These are phyloP conservation scores for Chelonus insularis DNA, from an alignment of 1,140 invertebrate species.

Conservation along the genomic window DNA sequence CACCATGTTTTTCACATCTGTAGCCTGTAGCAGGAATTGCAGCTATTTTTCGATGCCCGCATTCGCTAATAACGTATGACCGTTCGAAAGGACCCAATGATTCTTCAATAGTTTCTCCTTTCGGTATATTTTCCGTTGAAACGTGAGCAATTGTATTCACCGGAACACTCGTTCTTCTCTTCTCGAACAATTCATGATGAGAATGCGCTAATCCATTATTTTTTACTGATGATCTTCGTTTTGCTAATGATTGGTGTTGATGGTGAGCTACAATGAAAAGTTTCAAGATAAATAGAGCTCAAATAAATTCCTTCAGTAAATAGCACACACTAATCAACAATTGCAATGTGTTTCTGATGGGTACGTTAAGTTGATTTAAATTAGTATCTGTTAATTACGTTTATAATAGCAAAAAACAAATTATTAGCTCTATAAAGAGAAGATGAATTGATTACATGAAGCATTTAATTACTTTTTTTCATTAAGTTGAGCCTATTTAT, in stretches of 20 bases:
- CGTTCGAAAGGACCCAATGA: constrained; percentile 42
- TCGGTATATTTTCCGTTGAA: constrained; percentile 50
- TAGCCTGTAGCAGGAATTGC: constrained; percentile 42
- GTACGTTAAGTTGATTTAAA: too few species aligned
- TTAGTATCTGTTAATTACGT: too few species aligned
- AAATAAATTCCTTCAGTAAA: too few species aligned
- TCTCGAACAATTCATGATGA: constrained; percentile 53
- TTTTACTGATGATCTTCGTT: constrained; percentile 55
- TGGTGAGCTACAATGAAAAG: background rate
- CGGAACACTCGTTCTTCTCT: constrained; percentile 52
- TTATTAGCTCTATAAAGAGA: too few species aligned
- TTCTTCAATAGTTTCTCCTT: constrained; percentile 34
- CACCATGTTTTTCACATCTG: constrained; percentile 54
- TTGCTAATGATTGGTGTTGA: constrained; percentile 41
- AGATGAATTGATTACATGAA: too few species aligned
- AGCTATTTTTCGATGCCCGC: constrained; percentile 40
- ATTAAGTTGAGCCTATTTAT: too few species aligned
- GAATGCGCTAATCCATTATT: constrained; percentile 49
- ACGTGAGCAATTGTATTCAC: constrained; percentile 52
- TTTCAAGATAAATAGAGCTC: too few species aligned
- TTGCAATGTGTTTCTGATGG: too few species aligned
- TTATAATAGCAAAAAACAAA: too few species aligned
- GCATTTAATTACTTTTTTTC: too few species aligned
- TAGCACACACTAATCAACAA: too few species aligned
- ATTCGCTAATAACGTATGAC: constrained; percentile 50